Evolutionary conservation across 1,140 invertebrate species (phyloP), one percentile per base, ranked within the genome.

Genomic region (Scaptomyza montana): DNA sequence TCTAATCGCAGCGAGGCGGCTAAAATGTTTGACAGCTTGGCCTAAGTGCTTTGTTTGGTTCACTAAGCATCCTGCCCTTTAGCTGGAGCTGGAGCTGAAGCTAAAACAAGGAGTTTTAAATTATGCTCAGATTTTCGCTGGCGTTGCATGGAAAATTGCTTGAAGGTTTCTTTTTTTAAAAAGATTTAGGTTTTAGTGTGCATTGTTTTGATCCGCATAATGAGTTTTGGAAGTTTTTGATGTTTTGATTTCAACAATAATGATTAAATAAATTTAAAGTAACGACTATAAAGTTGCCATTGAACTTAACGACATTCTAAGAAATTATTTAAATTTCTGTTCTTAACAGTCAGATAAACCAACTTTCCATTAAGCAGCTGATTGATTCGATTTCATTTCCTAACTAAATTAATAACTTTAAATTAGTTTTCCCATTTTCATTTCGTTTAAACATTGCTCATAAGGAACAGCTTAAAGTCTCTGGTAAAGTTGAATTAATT

Each of bases 21-120:
- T 60, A 69, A 78, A 73, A 73, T 77, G 74, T 67, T 68, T 73
- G 74, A 63, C 77, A 78, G 75, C 72, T 71, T 75, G 51, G 36
- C 50, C 56, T 51, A 78, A 77, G 71, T 77, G 72, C 49, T 72
- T 33, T 53, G n/a, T 61, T 50, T 47, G 41, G 50, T 69, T 62
- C 39, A 19, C 57, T 61, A 28, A 19, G 16, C 47, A 5, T 33
- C 19, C 47, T 36, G 43, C 12, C 13, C 33, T 5, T 8, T 5
- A 50, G 39, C 36, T 56, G 9, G 1, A 41, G 39, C 39, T 41
- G 9, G 9, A 41, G 39, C 39, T 41, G 4, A 4, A 41, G 39
- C 12, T 41, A 12, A 12, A 41, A 8, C 12, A 1, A 12, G 33
- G 8, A 13, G 39, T 41, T 53, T 65, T 71, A 71, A 71, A 65